These are phyloP conservation scores for Paradisaea rubra DNA, from an alignment of 2,113 vertebrate genomes.

Conservation along the genomic window DNA sequence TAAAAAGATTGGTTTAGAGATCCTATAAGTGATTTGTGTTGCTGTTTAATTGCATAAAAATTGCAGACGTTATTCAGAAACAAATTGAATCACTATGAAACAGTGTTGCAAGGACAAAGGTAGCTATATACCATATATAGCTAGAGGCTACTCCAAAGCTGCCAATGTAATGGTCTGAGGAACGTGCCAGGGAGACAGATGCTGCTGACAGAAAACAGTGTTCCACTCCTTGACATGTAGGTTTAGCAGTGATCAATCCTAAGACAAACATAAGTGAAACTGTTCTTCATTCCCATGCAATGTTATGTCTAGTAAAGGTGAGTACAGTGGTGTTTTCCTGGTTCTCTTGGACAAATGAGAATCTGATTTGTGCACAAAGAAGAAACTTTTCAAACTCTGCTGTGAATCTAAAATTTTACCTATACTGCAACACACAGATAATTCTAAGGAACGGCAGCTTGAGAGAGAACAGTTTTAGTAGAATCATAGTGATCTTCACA, in stretches of 20 bases:
- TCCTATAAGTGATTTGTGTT: conserved; percentile 35
- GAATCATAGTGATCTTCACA: not conserved
- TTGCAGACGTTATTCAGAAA: conserved; percentile 45
- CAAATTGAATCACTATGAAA: conserved; percentile 47
- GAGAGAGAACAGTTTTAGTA: not conserved
- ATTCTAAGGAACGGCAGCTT: not conserved
- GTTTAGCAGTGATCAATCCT: not conserved
- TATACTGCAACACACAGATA: not conserved
- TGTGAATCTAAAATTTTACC: not conserved
- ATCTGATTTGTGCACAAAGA: not conserved
- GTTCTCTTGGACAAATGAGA: not conserved
- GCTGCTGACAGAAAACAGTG: not conserved
- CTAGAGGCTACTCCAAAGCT: not conserved
- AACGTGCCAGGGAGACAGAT: conserved; percentile 30
- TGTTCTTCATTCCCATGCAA: not conserved
- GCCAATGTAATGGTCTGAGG: not conserved
- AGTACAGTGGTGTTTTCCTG: not conserved
- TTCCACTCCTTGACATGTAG: not conserved
- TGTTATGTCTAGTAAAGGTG: not conserved
- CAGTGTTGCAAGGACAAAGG: not conserved
- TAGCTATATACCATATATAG: not conserved
- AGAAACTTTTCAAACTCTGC: not conserved
- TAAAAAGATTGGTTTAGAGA: conserved; percentile 23
- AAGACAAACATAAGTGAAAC: not conserved
- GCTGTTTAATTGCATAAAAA: conserved; percentile 44